Evolutionary conservation across 2,797 vertebrate species (phyloP), one percentile per base, ranked within the genome.

Genomic region (Neomorphus geoffroyi): DNA sequence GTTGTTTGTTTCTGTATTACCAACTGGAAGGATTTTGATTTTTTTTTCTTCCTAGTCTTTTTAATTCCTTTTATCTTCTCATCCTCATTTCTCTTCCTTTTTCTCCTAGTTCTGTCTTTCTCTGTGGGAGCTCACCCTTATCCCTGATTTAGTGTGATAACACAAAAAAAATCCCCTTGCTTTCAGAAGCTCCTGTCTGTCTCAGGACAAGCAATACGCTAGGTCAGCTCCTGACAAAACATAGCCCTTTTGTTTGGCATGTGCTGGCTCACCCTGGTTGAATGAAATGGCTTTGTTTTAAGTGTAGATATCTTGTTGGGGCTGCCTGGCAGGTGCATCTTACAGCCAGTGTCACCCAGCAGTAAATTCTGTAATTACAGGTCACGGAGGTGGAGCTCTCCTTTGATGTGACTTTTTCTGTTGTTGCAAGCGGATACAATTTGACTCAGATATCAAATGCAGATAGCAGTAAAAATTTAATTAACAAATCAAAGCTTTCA

Each of bases 391-490:
- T 87, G 95, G 95, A 88, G 88, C 30, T 89, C 37, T 90, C 88
- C 97, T 98, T 98, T 98, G 98, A 98, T 96, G 98, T 97, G 95
- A 93, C 95, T 98, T 96, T 94, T 96, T 96, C 96, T 96, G 81
- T 96, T 96, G 82, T 93, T 96, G 94, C 95, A 93, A 95, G 92
- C 51, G 86, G 97, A 97, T 98, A 96, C 96, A 95, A 96, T 97
- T 98, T 96, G 97, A 95, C 96, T 95, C 92, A 97, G 96, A 97
- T 98, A 98, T 97, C 97, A 97, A 97, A 97, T 86, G 94, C 94
- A 97, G 98, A 98, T 98, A 98, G 92, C 89, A 96, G 96, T 97
- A 97, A 98, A 98, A 98, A 96, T 97, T 98, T 98, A 98, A 98
- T 98, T 98, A 98, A 97, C 96, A 97, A 98, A 97, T 96, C 97